These are phyloP conservation scores for Nesoenas mayeri DNA, from an alignment of 2,113 vertebrate genomes.

Conservation along the genomic window DNA sequence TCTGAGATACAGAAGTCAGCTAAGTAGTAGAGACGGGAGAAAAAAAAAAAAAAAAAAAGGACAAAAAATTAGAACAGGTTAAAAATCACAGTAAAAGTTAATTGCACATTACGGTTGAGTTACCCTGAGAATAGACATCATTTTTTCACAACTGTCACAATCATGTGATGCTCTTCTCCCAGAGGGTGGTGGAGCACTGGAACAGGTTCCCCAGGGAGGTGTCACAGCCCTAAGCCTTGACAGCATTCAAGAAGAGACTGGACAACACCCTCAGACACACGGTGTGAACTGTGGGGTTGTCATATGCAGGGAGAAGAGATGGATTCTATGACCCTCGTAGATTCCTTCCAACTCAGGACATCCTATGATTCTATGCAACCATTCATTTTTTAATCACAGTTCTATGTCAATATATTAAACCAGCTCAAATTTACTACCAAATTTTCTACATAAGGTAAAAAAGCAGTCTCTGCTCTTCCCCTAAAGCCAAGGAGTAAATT, in stretches of 20 bases:
- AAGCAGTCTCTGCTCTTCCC: background rate
- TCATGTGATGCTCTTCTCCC: background rate
- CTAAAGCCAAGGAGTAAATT: background rate
- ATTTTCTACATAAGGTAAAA: background rate
- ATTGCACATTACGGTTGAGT: background rate
- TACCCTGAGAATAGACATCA: background rate
- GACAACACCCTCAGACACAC: too few species aligned
- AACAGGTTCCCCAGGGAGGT: too few species aligned
- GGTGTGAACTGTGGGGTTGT: too few species aligned
- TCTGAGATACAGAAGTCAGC: background rate
- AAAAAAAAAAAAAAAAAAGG: background rate
- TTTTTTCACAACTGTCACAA: background rate
- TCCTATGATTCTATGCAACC: background rate
- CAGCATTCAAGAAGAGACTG: too few species aligned
- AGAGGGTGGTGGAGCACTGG: too few species aligned
- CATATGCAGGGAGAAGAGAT: too few species aligned
- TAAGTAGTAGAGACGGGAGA: background rate
- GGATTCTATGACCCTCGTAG: too few species aligned
- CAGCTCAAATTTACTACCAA: background rate
- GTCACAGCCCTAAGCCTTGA: too few species aligned
- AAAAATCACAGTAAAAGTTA: background rate
- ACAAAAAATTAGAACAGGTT: background rate
- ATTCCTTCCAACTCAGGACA: too few species aligned
- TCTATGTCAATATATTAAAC: background rate
- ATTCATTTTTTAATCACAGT: background rate